A percentile compares a stretch with the other conserved stretches of the same genome.
phyloP scores from a whole-genome alignment of 2,888 invertebrate species.

The Orgyia antiqua region DNA sequence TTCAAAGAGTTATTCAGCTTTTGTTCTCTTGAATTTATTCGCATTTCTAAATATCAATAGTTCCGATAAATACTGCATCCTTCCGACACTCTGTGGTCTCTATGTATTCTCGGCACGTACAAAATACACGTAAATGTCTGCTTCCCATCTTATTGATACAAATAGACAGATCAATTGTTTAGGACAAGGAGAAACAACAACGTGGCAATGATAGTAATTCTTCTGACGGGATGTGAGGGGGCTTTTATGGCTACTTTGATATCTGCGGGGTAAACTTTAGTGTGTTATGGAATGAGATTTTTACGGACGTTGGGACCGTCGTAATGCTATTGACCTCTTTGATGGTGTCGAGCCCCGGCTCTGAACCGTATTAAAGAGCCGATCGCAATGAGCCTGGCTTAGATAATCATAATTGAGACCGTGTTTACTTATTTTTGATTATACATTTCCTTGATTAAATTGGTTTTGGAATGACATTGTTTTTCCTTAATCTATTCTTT shows the following conservation, averaged over 20 bases:
- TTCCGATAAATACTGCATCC: constrained; percentile 51
- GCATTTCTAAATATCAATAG: constrained; percentile 48
- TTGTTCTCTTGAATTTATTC: no score
- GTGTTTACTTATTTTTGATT: constrained; percentile 11
- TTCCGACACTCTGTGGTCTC: constrained; percentile 33
- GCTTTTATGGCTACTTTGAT: constrained; percentile 48
- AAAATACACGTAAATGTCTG: constrained; percentile 69
- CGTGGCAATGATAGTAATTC: constrained; percentile 62
- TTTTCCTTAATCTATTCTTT: no score
- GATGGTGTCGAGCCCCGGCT: constrained; percentile 29
- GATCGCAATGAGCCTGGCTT: constrained; percentile 17
- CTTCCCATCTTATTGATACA: constrained; percentile 74
- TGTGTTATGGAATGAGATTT: constrained; percentile 45
- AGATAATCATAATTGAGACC: constrained; percentile 16
- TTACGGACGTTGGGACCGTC: constrained; percentile 41
- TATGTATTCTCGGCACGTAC: constrained; percentile 67
- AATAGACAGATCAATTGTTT: constrained; percentile 77
- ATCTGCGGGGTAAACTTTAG: constrained; percentile 42
- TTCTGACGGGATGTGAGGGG: constrained; percentile 43
- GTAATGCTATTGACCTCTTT: constrained; percentile 46
- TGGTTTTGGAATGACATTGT: no score
- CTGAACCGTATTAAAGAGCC: constrained; percentile 25
- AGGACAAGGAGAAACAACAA: constrained; percentile 64
- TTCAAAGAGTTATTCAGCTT: no score
- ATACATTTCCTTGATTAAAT: constrained; percentile 6